Evolutionary conservation across 2,888 invertebrate genomes (phyloP).

Genomic region (Zaprionus lineosus): DNA sequence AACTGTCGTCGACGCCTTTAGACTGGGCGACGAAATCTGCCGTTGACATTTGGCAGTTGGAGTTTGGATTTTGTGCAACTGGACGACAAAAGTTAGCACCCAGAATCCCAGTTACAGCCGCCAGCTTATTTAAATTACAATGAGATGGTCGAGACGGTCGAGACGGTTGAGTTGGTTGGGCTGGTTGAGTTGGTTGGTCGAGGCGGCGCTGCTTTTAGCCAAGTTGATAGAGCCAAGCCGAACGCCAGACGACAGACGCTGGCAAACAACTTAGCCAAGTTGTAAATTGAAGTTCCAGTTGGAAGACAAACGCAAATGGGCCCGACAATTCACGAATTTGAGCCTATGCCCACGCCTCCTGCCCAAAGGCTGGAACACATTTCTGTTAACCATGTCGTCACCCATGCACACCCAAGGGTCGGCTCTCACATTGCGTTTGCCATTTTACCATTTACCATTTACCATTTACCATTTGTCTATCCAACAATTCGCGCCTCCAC

Average conservation of each 20-base stretch:
- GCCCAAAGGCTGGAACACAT: constrained; percentile 11
- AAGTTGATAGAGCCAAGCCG: constrained; percentile 37
- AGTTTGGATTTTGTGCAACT: constrained; percentile 55
- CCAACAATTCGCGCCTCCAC: too few relatives aligned
- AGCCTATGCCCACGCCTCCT: background rate
- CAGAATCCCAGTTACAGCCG: constrained; percentile 41
- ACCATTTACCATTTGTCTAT: too few relatives aligned
- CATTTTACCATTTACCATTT: too few relatives aligned
- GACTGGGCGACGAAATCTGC: constrained; percentile 69
- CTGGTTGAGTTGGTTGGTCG: too few relatives aligned
- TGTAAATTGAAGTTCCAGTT: constrained; percentile 76
- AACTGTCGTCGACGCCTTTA: constrained; percentile 63
- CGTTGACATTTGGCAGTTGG: constrained; percentile 74
- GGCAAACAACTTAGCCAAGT: constrained; percentile 71
- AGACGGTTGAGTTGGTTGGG: too few relatives aligned
- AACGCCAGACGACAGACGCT: constrained; percentile 36
- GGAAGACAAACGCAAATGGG: constrained; percentile 26
- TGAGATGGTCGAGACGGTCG: constrained; percentile 53
- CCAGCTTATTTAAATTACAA: constrained; percentile 74
- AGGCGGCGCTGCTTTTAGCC: constrained; percentile 38
- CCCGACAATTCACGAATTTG: too few relatives aligned
- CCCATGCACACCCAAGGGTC: constrained; percentile 42
- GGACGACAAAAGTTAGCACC: constrained; percentile 51
- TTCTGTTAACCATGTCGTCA: constrained; percentile 53
- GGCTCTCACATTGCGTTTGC: constrained; percentile 33